phyloP scores from a whole-genome alignment of 2,888 invertebrate species.

The Drosophila heteroneura region DNA sequence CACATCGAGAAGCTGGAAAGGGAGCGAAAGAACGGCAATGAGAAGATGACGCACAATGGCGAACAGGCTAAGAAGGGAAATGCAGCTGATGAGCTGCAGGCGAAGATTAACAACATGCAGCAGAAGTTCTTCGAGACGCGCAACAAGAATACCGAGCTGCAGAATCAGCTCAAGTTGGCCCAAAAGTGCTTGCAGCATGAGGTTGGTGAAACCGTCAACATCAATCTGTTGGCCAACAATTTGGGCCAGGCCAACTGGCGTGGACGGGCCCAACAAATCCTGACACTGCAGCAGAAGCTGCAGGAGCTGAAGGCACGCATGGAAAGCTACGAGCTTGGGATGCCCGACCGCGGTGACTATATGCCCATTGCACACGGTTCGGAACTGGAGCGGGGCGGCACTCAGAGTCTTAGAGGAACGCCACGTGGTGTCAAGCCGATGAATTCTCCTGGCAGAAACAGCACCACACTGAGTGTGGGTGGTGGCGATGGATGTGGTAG shows the following conservation, averaged over 20 bases:
- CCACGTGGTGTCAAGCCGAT: conserved; percentile 23
- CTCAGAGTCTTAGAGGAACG: conserved; percentile 5
- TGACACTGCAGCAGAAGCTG: conserved; percentile 89
- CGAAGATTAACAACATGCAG: conserved; percentile 85
- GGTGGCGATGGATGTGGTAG: conserved; percentile 35
- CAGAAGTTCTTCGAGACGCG: conserved; percentile 90
- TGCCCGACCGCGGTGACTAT: conserved; percentile 55
- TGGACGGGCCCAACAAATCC: conserved; percentile 91
- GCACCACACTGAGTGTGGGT: conserved; percentile 25
- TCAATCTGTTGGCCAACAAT: conserved; percentile 87
- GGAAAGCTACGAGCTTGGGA: conserved; percentile 58
- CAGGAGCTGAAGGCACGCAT: conserved; percentile 89
- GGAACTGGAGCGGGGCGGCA: conserved; percentile 41
- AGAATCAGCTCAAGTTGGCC: conserved; percentile 90
- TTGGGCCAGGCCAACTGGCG: conserved; percentile 89
- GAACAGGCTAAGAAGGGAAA: conserved; percentile 54
- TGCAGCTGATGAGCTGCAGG: conserved; percentile 86
- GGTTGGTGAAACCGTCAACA: conserved; percentile 90
- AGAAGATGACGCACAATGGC: conserved; percentile 49
- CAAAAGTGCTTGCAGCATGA: conserved; percentile 92
- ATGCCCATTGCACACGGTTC: conserved; percentile 55
- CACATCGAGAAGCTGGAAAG: conserved; percentile 69
- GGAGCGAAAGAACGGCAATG: conserved; percentile 59
- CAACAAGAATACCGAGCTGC: conserved; percentile 89
- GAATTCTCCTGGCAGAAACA: conserved; percentile 37